Evolutionary conservation across 2,113 vertebrate genomes (phyloP).

Genomic region (Hemicordylus capensis): DNA sequence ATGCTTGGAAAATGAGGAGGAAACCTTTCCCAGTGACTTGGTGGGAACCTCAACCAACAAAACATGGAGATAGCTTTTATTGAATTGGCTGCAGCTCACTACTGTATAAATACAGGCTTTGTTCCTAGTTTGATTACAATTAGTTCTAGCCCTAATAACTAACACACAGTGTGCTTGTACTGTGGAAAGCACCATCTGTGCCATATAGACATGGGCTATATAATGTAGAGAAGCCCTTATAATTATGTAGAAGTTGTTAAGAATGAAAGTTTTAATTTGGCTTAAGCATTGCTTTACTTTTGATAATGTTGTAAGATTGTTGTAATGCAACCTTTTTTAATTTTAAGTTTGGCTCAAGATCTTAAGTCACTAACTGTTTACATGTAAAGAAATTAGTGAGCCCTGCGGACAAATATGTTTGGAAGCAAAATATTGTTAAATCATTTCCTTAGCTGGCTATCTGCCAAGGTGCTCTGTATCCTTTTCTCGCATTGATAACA

Average conservation of each 20-base stretch:
- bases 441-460: not conserved
- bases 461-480: not conserved
- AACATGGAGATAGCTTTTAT: not conserved
- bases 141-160: not conserved
- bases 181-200: not conserved
- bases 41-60: not conserved
- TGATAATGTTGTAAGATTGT: not conserved
- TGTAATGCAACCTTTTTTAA: not conserved
- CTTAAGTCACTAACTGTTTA: not conserved
- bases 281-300: not conserved
- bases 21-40: not conserved
- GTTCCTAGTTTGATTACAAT: not conserved
- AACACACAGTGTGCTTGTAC: not conserved
- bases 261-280: no score
- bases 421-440: conserved; percentile 7
- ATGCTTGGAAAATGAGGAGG: not conserved
- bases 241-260: no score
- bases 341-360: not conserved
- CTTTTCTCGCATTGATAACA: conserved; percentile 20
- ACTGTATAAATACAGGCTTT: not conserved
- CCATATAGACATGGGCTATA: not conserved
- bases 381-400: not conserved
- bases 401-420: conserved; percentile 23
- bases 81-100: not conserved
- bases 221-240: not conserved